Percentiles rank a stretch among this genome's conserved stretches.
phyloP scores from a whole-genome alignment of 30 jellyfish, hydroid and myxozoan genomes.

The Rhopilema esculentum region DNA sequence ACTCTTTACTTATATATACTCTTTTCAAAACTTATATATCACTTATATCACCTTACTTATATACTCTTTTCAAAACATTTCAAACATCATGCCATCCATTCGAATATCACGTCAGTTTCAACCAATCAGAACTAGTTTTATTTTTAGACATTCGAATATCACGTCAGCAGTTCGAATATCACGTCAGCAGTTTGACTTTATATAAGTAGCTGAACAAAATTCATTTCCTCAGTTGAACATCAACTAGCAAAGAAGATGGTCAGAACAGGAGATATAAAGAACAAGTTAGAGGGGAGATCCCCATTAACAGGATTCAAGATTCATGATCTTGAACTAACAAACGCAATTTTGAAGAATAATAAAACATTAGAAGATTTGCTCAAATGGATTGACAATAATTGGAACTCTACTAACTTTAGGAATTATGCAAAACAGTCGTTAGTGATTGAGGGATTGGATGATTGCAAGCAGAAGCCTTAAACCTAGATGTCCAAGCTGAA shows the following conservation, averaged over 20 bases:
- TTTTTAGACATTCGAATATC: neutral
- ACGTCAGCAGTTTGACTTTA: neutral
- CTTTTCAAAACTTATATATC: no score
- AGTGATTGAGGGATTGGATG: neutral
- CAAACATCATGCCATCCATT: neutral
- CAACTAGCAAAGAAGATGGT: neutral
- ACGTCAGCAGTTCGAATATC: neutral
- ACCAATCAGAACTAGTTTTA: neutral
- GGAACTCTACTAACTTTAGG: neutral
- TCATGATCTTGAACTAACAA: neutral
- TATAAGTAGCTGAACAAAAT: neutral
- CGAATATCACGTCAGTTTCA: neutral
- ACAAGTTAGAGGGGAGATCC: neutral
- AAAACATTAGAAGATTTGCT: neutral
- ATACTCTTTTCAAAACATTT: neutral
- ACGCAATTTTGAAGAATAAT: neutral
- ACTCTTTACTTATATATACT: no score
- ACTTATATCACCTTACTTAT: no score
- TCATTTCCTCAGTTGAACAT: neutral
- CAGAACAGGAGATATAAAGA: neutral
- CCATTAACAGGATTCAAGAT: neutral
- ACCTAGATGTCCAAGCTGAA: neutral
- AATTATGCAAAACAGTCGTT: slow-evolving; percentile 10
- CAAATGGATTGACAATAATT: slow-evolving; percentile 2
- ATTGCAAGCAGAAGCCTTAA: neutral